Conservation (phyloP, 2,113 vertebrate species). For the Microtus richardsoni region DNA sequence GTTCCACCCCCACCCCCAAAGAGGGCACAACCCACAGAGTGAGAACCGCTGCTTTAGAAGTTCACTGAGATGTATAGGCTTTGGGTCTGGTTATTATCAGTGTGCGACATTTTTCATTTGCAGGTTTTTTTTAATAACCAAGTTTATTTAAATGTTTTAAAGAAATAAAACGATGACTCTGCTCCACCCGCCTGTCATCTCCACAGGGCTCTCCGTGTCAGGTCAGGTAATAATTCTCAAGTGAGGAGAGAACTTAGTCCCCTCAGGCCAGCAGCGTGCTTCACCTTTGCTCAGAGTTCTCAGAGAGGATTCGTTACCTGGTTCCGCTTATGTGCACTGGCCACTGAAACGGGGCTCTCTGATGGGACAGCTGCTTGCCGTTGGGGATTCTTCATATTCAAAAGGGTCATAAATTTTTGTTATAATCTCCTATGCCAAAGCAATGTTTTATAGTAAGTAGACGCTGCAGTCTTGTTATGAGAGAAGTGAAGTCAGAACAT, state of each 20-base stretch:
- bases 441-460: not conserved
- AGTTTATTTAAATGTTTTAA: not conserved
- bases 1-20: not conserved
- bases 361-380: not conserved
- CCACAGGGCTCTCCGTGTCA: not conserved
- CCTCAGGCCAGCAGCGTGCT: not conserved
- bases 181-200: not conserved
- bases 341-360: not conserved
- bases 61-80: not conserved
- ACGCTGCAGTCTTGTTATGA: not conserved
- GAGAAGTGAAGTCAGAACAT: not conserved
- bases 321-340: rapidly evolving
- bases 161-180: not conserved
- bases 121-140: not conserved
- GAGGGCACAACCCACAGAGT: not conserved
- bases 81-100: not conserved
- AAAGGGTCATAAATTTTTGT: not conserved
- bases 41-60: not conserved
- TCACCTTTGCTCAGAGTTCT: not conserved
- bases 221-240: not conserved
- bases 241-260: not conserved
- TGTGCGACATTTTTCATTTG: not conserved
- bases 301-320: not conserved
- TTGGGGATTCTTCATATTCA: not conserved
- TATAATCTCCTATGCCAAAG: not conserved